These are phyloP conservation scores for Petrolisthes cinctipes DNA, from an alignment of 2,888 invertebrate genomes.

Conservation along the genomic window DNA sequence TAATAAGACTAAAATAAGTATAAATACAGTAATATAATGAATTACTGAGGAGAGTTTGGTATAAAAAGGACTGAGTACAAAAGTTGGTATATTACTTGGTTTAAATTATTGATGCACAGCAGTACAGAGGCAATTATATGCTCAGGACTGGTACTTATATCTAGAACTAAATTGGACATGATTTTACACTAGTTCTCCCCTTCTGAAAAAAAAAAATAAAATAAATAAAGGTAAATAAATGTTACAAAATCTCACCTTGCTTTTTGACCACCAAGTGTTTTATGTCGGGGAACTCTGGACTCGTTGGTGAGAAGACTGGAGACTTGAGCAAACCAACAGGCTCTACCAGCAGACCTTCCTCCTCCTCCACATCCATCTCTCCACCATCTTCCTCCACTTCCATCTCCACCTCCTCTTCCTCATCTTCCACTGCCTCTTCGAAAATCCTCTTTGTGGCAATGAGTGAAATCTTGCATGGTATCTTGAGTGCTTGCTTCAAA, in stretches of 20 bases:
- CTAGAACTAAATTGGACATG: too few species aligned
- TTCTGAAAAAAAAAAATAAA: too few species aligned
- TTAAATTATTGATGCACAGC: too few species aligned
- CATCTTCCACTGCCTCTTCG: slow-evolving; percentile 40
- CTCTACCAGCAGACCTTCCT: slow-evolving; percentile 34
- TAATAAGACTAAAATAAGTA: too few species aligned
- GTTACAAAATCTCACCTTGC: slow-evolving; percentile 28
- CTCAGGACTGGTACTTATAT: too few species aligned
- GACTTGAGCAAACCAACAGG: slow-evolving; percentile 41
- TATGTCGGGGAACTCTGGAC: slow-evolving; percentile 57
- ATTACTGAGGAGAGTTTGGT: too few species aligned
- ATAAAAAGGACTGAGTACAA: too few species aligned
- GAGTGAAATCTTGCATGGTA: slow-evolving; percentile 45
- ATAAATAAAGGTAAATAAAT: too few species aligned
- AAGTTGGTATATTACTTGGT: too few species aligned
- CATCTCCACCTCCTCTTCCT: slow-evolving; percentile 45
- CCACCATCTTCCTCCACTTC: neutral
- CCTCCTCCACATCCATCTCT: slow-evolving; percentile 19
- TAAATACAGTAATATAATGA: too few species aligned
- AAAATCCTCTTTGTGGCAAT: slow-evolving; percentile 55
- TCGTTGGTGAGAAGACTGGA: slow-evolving; percentile 49
- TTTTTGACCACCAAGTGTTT: slow-evolving; percentile 40
- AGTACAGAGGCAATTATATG: too few species aligned
- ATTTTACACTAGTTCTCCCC: too few species aligned
- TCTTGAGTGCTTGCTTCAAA: slow-evolving; percentile 51